Evolutionary conservation across 1,140 invertebrate species (phyloP), one percentile per base, ranked within the genome.

Genomic region (Phortica variegata): DNA sequence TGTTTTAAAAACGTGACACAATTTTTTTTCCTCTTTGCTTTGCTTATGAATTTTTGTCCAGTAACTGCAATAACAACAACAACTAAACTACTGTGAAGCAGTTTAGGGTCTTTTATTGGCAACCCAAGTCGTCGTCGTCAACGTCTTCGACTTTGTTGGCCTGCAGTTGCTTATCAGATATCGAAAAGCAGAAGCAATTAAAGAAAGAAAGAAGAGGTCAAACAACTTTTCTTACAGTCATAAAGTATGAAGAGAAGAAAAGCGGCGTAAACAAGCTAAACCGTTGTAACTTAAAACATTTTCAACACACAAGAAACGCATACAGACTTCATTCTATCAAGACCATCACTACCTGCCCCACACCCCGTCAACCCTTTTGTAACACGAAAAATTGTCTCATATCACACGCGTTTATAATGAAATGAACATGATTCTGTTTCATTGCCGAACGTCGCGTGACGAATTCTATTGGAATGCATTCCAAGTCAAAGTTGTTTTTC

Each of bases 381-480:
- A 43, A 4, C 13, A n/a, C 33, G n/a, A n/a, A n/a, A 58, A 65
- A 68, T 66, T 56, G 65, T 65, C 65, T 61, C 39, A n/a, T n/a
- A n/a, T n/a, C n/a, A n/a, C n/a, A n/a, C n/a, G 54, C 41, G 51
- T 50, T 54, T 57, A 55, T 55, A 33, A 50, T 44, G 56, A 58
- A 52, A 56, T 52, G 55, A 54, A 61, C 59, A 56, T 56, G 60
- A 43, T 43, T 47, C 38, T 26, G 12, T 29, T 23, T 16, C n/a
- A n/a, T n/a, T 31, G 12, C 7, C 29, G 12, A 31, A 12, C 12
- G 29, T 51, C 34, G 51, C 62, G 47, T 66, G 62, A 68, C 62
- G 63, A 66, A 66, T 68, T 61, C 49, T 52, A 39, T 38, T 57
- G 62, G 62, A 66, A 66, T 66, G 61, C n/a, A n/a, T n/a, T n/a